A percentile compares a stretch with the other conserved stretches of the same genome.
Conservation (phyloP, 2,888 invertebrate species). For the Lasioglossum leucozonium region DNA sequence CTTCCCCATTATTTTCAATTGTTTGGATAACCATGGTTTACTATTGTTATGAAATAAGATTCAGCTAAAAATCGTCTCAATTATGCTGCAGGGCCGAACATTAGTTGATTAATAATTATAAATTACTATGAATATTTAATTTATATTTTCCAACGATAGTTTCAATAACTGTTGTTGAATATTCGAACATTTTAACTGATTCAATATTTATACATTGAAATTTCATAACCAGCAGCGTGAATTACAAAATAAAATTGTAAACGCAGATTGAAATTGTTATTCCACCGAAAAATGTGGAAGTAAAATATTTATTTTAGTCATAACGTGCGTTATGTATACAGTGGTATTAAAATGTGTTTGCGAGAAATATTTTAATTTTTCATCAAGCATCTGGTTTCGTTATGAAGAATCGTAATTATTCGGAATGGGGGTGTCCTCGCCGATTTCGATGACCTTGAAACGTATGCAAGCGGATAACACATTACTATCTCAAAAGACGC, state of each 20-base stretch:
- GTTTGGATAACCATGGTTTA: too few species aligned
- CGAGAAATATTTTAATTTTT: not conserved
- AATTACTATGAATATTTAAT: not conserved
- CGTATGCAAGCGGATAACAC: not conserved
- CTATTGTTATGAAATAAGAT: not conserved
- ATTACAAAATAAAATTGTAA: too few species aligned
- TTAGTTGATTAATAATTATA: too few species aligned
- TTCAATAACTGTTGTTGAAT: not conserved
- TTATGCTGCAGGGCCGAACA: too few species aligned
- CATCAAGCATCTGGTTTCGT: not conserved
- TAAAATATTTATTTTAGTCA: not conserved
- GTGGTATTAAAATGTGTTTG: not conserved
- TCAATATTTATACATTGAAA: too few species aligned
- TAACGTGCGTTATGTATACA: not conserved
- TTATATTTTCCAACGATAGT: not conserved
- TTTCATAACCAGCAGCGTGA: too few species aligned
- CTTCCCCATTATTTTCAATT: not conserved
- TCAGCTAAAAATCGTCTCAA: not conserved
- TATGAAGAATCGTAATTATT: not conserved
- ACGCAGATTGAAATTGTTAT: too few species aligned
- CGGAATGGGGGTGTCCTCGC: too few species aligned
- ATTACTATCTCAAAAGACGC: not conserved
- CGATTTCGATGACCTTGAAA: not conserved
- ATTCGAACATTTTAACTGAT: not conserved
- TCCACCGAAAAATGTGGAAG: too few species aligned